Percentiles rank a stretch among this genome's conserved stretches.
Evolutionary conservation across 2,888 invertebrate genomes (phyloP).

Genomic region (Dryomyza anilis): DNA sequence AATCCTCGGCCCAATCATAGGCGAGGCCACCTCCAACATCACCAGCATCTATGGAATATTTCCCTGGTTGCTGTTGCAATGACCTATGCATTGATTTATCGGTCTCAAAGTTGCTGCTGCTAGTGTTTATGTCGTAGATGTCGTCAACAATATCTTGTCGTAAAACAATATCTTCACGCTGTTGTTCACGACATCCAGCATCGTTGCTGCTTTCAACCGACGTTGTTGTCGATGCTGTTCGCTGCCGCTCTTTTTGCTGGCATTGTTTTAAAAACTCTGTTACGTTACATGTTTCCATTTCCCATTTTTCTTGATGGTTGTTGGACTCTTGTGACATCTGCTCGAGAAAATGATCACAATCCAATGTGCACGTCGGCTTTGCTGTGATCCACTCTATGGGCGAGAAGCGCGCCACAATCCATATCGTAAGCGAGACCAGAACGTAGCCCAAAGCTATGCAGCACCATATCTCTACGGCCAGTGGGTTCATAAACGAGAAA

Average conservation of each 20-base stretch:
- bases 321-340: constrained; percentile 39
- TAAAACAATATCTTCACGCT: background rate
- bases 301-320: constrained; percentile 33
- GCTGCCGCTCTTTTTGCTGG: background rate
- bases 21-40: background rate
- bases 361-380: constrained; percentile 65
- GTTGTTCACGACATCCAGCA: too few species aligned
- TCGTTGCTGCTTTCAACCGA: background rate
- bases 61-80: too few species aligned
- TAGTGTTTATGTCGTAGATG: background rate
- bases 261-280: too few species aligned
- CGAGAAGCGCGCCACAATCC: constrained; percentile 83
- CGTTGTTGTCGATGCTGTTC: background rate
- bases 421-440: constrained; percentile 78
- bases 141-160: background rate
- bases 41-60: too few species aligned
- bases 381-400: constrained; percentile 81
- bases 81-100: background rate
- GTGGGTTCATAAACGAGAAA: constrained; percentile 85
- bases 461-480: constrained; percentile 85
- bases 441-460: constrained; percentile 79
- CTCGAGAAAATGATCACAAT: constrained; percentile 52
- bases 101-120: background rate
- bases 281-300: too few species aligned
- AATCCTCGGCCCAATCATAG: background rate